Percentiles rank a stretch among this genome's conserved stretches.
These are phyloP conservation scores for Microctonus hyperodae DNA, from an alignment of 2,888 invertebrate species.

Conservation along the genomic window DNA sequence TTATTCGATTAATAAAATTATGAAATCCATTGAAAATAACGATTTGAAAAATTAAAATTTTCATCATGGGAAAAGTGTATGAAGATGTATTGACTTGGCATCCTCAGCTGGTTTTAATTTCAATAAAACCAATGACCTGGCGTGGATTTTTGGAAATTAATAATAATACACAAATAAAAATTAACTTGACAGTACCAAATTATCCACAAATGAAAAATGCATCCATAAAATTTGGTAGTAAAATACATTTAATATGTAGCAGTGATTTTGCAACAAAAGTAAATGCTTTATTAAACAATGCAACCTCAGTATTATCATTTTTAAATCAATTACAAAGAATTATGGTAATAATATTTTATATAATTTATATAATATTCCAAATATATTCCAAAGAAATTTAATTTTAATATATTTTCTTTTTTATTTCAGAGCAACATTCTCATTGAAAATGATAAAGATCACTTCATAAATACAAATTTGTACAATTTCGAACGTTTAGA, in stretches of 20 bases:
- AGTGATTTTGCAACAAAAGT: conserved; percentile 43
- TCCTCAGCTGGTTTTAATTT: conserved; percentile 52
- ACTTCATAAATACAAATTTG: background rate
- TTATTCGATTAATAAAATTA: background rate
- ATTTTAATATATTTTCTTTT: background rate
- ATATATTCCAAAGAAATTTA: background rate
- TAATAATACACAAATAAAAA: conserved; percentile 43
- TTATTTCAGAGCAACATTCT: conserved; percentile 31
- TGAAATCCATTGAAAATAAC: conserved; percentile 8
- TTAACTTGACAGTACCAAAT: conserved; percentile 51
- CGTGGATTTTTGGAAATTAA: conserved; percentile 50
- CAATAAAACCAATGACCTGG: conserved; percentile 51
- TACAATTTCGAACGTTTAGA: conserved; percentile 39
- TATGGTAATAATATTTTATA: conserved; percentile 39
- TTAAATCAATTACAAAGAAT: conserved; percentile 49
- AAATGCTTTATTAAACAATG: conserved; percentile 38
- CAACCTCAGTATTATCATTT: conserved; percentile 48
- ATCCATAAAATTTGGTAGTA: conserved; percentile 48
- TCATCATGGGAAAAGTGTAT: conserved; percentile 36
- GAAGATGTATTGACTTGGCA: conserved; percentile 47
- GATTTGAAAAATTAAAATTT: conserved; percentile 33
- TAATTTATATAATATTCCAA: background rate
- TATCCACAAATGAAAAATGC: conserved; percentile 52
- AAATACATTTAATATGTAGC: conserved; percentile 43
- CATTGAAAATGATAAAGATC: conserved; percentile 26